A percentile compares a stretch with the other conserved stretches of the same genome.
Evolutionary conservation across 2,888 invertebrate genomes (phyloP).

Genomic region (Dryobotodes eremita): DNA sequence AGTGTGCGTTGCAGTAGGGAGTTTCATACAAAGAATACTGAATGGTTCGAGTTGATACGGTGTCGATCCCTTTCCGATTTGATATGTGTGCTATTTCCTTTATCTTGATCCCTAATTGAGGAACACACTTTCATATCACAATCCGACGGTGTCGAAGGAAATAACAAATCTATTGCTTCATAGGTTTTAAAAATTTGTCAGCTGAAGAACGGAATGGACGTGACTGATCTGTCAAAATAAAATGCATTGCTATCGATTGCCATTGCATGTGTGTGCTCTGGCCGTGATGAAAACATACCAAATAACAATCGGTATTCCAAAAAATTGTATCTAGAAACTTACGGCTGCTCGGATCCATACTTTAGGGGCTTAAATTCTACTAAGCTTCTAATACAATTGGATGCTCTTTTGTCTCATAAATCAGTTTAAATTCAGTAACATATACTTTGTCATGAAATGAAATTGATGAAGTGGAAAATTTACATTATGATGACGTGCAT

Average conservation of each 20-base stretch:
- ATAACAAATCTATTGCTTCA: no score
- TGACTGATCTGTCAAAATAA: neutral
- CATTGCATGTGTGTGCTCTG: neutral
- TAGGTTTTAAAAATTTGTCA: neutral
- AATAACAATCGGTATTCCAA: neutral
- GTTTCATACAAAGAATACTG: no score
- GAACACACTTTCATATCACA: neutral
- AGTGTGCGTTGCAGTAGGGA: no score
- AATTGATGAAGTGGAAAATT: slow-evolving; percentile 23
- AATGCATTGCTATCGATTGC: neutral
- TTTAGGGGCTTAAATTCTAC: slow-evolving; percentile 19
- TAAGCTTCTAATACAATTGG: slow-evolving; percentile 32
- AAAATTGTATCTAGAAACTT: neutral
- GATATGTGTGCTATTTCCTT: no score
- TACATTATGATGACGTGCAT: neutral
- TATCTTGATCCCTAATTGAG: no score
- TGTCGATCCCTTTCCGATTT: no score
- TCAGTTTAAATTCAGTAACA: slow-evolving; percentile 35
- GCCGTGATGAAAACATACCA: neutral
- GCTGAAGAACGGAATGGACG: neutral
- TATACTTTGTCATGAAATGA: slow-evolving; percentile 16
- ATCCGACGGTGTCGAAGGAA: neutral
- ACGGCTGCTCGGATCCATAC: neutral
- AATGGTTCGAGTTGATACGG: no score
- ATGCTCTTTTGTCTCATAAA: slow-evolving; percentile 30